Evolutionary conservation across 2,797 vertebrate genomes (phyloP).

Genomic region (Ambastaia sidthimunki): DNA sequence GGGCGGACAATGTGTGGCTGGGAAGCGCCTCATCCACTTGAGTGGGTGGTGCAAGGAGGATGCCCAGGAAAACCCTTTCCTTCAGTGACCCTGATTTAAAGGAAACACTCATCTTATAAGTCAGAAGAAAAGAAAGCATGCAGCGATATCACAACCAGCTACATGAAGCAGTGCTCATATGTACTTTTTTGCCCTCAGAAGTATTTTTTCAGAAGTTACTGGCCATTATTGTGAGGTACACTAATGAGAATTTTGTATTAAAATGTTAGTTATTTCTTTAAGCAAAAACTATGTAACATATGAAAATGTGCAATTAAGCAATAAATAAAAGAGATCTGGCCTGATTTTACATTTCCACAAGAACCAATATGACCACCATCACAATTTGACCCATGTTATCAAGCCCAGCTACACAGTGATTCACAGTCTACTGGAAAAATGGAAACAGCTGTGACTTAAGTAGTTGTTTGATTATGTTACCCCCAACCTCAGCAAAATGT

Average conservation of each 20-base stretch:
- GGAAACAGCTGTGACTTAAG: slow-evolving; percentile 7
- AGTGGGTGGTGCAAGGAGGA: slow-evolving; percentile 32
- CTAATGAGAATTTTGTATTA: too few relatives aligned
- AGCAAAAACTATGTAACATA: too few relatives aligned
- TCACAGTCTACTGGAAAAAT: slow-evolving; percentile 32
- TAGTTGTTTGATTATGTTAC: neutral
- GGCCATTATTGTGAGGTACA: too few relatives aligned
- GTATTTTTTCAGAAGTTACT: neutral
- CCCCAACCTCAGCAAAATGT: slow-evolving; percentile 9
- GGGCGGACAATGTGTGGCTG: slow-evolving; percentile 7
- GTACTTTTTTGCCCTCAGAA: neutral
- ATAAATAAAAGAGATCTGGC: slow-evolving; percentile 12
- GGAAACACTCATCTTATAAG: slow-evolving; percentile 4
- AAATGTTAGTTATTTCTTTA: too few relatives aligned
- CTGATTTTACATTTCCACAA: slow-evolving; percentile 8
- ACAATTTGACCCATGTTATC: slow-evolving; percentile 25
- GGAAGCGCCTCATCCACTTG: slow-evolving; percentile 13
- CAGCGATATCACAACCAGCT: neutral
- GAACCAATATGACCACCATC: slow-evolving; percentile 10
- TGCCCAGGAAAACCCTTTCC: slow-evolving; percentile 52
- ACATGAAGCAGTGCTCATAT: neutral
- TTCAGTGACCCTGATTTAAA: slow-evolving; percentile 14
- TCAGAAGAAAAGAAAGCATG: neutral
- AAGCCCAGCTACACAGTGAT: slow-evolving; percentile 25
- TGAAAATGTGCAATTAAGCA: neutral